Evolutionary conservation across 2,888 invertebrate genomes (phyloP), one percentile per base, ranked within the genome.

Genomic region (Cantharis nigra): DNA sequence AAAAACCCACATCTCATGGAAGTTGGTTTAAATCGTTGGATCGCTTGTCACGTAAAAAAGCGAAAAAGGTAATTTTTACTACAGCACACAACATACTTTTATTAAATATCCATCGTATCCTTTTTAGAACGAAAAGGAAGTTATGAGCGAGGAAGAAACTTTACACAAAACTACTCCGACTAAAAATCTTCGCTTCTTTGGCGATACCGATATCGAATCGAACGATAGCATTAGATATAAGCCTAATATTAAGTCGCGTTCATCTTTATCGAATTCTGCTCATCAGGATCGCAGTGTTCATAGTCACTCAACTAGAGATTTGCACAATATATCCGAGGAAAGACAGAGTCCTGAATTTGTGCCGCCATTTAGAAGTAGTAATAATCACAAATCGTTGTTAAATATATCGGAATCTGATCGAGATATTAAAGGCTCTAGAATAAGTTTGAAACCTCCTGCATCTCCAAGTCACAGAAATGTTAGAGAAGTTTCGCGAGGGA

Each of bases 1-100:
- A 90, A 71, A 85, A 86, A 81, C 75, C 82, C 33, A 79, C 83
- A 70, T 82, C 84, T 49, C 85, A 86, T 80, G 91, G 91, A 71
- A 92, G 93, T 85, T 96, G 95, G 95, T 95, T 96, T 89, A 95
- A 95, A 86, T 95, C 95, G 1, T 88, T 94, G 76, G 94, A 94
- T 86, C 89, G 94, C 73, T 90, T 94, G 70, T 92, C 94, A 71
- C 92, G 93, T 86, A 95, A 94, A 87, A 94, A 90, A 84, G 88
- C 87, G 73, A 88, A 89, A 80, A 89, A 90, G 90, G 93, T 92
- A 87, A 77, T 74, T 49, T 49, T 49, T 49, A 49, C 4, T 33
- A 7, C n/a, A 11, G 0, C n/a, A n/a, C 49, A n/a, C 0, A n/a
- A n/a, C 7, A 7, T 49, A 49, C 7, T n/a, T 49, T 49, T 49